Evolutionary conservation across 2,113 vertebrate species (phyloP), one percentile per base, ranked within the genome.

Genomic region (Chaetura pelagica): DNA sequence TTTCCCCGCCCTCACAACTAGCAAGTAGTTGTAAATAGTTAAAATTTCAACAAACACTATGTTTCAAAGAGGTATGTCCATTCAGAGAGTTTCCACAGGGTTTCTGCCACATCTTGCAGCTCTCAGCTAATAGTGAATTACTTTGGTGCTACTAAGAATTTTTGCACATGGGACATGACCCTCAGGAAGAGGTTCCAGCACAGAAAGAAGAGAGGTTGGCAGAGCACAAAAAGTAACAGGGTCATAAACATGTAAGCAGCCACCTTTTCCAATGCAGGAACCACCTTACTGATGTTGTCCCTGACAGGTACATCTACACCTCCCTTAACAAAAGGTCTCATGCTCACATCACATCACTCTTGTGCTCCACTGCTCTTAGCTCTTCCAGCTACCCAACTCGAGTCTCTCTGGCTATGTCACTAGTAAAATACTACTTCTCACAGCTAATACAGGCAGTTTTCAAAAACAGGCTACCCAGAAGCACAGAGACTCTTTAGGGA

Each of bases 301-400:
- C 22, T 2, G 0, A 30, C 1, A 72, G 15, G 29, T 38, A 76
- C 0, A 2, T 19, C 38, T 52, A 27, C 10, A 4, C 20, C 24
- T 90, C 29, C 57, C 71, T 61, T 27, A 84, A 48, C 35, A 32
- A 61, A 61, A 73, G 27, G 19, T 32, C 81, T 30, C 61, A 69
- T 2, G 4, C 26, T 34, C 68, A 54, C 42, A 64, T 42, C 63
- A 64, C 7, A n/a, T 55, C 11, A 16, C 13, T 72, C 63, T 26
- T 19, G 19, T 38, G 52, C 19, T 68, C 44, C 14, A 6, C 29
- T 44, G 26, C 24, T 89, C 30, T 78, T n/a, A 24, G n/a, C n/a
- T 71, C 12, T 82, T 84, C 55, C 23, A 17, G 51, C 18, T 58
- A 68, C 51, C 12, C 4, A 13, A 52, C 14, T 44, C 18, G 19